Evolutionary conservation across 2,797 vertebrate genomes (phyloP), one percentile per base, ranked within the genome.

Genomic region (Steatocranus sp.): DNA sequence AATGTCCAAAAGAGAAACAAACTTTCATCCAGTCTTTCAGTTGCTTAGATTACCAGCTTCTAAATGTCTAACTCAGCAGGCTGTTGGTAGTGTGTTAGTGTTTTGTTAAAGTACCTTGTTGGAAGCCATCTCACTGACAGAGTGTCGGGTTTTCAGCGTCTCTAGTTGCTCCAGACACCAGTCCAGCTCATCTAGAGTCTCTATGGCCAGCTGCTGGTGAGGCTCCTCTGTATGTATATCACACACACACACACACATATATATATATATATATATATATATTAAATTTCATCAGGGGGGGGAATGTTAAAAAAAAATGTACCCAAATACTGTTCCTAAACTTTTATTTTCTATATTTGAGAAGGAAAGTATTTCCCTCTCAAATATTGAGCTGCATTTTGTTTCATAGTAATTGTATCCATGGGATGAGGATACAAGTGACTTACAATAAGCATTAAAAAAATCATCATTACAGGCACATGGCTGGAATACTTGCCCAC

Each of bases 111-210:
- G 27, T 85, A 98, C 98, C 97, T 98, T 99, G 94, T 96, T 98
- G 83, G 98, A 99, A 5, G 98, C 98, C 98, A 99, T 99, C 92
- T 98, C 98, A 14, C 98, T 97, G 94, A 99, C 98, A 1, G 98
- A 99, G 91, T 98, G 97, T 46, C 97, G 93, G 1, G 98, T 98
- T 95, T 98, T 98, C 86, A 99, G 93, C 0, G 98, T 98, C 92
- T 99, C 98, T 79, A 99, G 95, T 93, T 99, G 98, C 75, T 99
- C 97, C 94, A 99, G 91, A 93, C 98, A 99, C 98, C 98, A 99
- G 93, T 99, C 98, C 95, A 99, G 94, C 94, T 99, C 98, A 51
- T 98, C 97, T 92, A 99, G 92, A 0, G 98, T 98, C 96, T 98
- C 98, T 77, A 97, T 90, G 1, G 97, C 97, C 91, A 99, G 92